Percentiles rank a stretch among this genome's conserved stretches.
Conservation (phyloP, 2,888 invertebrate species). For the Synanthedon myopaeformis region DNA sequence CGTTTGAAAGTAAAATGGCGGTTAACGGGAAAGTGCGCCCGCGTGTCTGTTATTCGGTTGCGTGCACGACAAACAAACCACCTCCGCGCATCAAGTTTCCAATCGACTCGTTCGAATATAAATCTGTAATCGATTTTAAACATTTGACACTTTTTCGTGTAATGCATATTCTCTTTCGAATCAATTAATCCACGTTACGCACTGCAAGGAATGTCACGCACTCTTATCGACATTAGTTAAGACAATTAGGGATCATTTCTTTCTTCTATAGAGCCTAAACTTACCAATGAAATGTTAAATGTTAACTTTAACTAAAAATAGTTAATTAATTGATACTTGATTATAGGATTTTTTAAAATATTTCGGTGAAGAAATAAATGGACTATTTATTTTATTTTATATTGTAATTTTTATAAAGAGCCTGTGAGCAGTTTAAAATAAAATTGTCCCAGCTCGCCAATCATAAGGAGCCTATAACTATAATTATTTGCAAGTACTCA, state of each 20-base stretch:
- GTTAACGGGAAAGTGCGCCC: conserved; percentile 51
- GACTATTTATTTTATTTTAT: too few species aligned
- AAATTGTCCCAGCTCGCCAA: background rate
- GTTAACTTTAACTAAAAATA: too few species aligned
- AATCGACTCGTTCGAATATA: conserved; percentile 25
- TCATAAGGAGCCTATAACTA: background rate
- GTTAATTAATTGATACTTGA: too few species aligned
- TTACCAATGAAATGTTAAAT: too few species aligned
- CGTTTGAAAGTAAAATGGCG: conserved; percentile 66
- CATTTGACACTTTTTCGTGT: background rate
- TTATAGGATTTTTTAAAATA: too few species aligned
- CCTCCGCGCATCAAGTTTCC: conserved; percentile 40
- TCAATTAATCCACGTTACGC: too few species aligned
- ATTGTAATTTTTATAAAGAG: too few species aligned
- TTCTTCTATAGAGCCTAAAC: too few species aligned
- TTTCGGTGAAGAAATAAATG: too few species aligned
- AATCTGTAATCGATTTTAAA: background rate
- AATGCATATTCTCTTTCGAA: background rate
- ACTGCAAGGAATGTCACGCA: background rate
- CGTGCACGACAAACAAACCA: conserved; percentile 35
- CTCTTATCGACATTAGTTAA: background rate
- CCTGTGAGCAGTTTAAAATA: too few species aligned
- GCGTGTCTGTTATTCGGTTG: conserved; percentile 35
- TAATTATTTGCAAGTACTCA: too few species aligned
- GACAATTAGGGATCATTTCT: background rate